Conservation (phyloP, 2,888 invertebrate species). For the Drosophila pseudotakahashii region DNA sequence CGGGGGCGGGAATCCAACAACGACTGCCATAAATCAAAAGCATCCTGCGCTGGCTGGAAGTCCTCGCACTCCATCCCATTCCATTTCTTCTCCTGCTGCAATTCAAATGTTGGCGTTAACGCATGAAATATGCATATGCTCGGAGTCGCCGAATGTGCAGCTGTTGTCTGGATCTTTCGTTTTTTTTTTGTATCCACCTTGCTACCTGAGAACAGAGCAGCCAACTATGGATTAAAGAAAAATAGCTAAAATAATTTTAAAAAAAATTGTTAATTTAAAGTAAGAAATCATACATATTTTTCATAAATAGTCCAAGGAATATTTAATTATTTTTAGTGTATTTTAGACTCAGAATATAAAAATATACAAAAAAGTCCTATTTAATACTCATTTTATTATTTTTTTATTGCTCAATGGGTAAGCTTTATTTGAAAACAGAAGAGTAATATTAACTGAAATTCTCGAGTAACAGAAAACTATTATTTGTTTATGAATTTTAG, state of each 20-base stretch:
- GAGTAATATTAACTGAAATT: too few species aligned
- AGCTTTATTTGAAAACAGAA: too few species aligned
- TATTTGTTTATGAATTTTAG: too few species aligned
- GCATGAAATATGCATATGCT: conserved; percentile 79
- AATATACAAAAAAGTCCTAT: too few species aligned
- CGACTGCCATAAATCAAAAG: conserved; percentile 74
- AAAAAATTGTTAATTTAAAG: background rate
- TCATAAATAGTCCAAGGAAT: too few species aligned
- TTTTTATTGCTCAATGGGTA: too few species aligned
- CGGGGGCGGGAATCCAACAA: conserved; percentile 40
- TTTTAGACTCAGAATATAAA: too few species aligned
- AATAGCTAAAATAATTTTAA: background rate
- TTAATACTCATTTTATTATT: too few species aligned
- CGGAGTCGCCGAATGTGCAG: conserved; percentile 39
- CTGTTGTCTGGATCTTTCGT: conserved; percentile 36
- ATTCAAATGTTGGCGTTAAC: conserved; percentile 81
- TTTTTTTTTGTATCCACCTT: background rate
- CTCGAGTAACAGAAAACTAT: too few species aligned
- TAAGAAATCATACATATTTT: too few species aligned
- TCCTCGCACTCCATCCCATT: background rate
- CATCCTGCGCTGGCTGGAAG: conserved; percentile 59
- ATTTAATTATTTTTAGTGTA: too few species aligned
- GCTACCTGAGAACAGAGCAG: conserved; percentile 10
- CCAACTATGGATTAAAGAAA: conserved; percentile 1
- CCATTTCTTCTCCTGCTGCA: conserved; percentile 40